These are phyloP conservation scores for Gopherus evgoodei DNA, from an alignment of 2,113 vertebrate genomes.

Conservation along the genomic window DNA sequence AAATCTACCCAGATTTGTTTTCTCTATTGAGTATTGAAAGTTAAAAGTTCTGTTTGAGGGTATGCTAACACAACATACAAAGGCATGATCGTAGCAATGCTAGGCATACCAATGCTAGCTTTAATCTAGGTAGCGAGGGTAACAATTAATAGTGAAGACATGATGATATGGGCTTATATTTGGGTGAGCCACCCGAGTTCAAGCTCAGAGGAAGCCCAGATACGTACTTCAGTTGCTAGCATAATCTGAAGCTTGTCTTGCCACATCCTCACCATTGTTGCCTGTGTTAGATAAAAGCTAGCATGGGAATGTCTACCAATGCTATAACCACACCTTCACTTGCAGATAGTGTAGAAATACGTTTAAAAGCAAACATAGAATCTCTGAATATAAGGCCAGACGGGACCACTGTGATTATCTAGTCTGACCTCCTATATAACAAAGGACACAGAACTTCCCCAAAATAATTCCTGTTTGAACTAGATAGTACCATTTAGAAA, in stretches of 20 bases:
- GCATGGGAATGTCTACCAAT: background rate
- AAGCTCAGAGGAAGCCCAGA: background rate
- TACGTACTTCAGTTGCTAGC: background rate
- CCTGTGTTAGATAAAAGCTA: background rate
- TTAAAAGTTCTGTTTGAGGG: background rate
- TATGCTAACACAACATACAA: conserved; percentile 26
- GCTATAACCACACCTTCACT: background rate
- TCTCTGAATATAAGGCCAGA: background rate
- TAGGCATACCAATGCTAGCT: background rate
- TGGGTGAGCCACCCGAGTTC: background rate
- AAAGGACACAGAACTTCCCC: background rate
- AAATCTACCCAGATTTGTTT: background rate
- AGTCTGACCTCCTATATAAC: background rate
- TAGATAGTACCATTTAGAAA: background rate
- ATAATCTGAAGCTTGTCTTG: background rate
- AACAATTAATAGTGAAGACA: background rate
- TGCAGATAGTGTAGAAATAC: background rate
- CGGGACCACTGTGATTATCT: background rate
- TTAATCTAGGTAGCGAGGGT: background rate
- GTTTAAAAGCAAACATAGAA: background rate
- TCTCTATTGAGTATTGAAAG: background rate
- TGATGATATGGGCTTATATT: background rate
- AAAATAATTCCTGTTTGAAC: background rate
- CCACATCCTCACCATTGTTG: background rate
- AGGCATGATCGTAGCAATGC: background rate